These are phyloP conservation scores for Chaunax sp. DNA, from an alignment of 2,797 vertebrate genomes.

Conservation along the genomic window DNA sequence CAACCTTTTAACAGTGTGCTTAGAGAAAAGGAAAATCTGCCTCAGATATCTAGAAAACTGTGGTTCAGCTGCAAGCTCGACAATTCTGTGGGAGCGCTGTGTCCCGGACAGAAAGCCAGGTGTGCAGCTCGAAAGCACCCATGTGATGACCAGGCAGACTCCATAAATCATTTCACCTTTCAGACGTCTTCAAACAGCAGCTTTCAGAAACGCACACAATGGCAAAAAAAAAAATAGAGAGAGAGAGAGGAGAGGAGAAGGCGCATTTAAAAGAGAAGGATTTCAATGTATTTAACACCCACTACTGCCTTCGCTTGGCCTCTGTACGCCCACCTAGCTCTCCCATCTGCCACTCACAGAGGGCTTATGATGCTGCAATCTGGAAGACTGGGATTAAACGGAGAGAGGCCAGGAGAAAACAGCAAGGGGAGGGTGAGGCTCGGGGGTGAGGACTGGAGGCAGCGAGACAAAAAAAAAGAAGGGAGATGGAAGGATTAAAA, in stretches of 20 bases:
- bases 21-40: slow-evolving; percentile 8
- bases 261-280: slow-evolving; percentile 60
- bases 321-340: slow-evolving; percentile 69
- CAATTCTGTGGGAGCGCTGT: slow-evolving; percentile 1
- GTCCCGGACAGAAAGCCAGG: slow-evolving; percentile 49
- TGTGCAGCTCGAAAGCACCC: slow-evolving; percentile 51
- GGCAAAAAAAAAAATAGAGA: slow-evolving; percentile 28
- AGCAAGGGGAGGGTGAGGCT: slow-evolving; percentile 46
- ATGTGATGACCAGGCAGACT: slow-evolving; percentile 66
- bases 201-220: slow-evolving; percentile 54
- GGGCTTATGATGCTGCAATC: slow-evolving; percentile 68
- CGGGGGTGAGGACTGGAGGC: slow-evolving; percentile 48
- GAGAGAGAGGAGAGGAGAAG: slow-evolving; percentile 26
- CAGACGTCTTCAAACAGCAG: slow-evolving; percentile 58
- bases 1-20: slow-evolving; percentile 5
- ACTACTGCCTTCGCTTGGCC: slow-evolving; percentile 63
- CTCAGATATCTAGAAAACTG: slow-evolving; percentile 11
- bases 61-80: slow-evolving; percentile 31
- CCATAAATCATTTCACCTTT: slow-evolving; percentile 66
- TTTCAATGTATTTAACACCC: slow-evolving; percentile 72
- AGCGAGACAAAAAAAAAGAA: slow-evolving; percentile 1
- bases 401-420: slow-evolving; percentile 55
- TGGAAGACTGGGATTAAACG: slow-evolving; percentile 66
- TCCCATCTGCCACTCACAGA: slow-evolving; percentile 75
- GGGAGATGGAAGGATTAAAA: slow-evolving; percentile 54